Conservation (phyloP, 2,888 invertebrate genomes). For the Eumacrocentrus americanus region DNA sequence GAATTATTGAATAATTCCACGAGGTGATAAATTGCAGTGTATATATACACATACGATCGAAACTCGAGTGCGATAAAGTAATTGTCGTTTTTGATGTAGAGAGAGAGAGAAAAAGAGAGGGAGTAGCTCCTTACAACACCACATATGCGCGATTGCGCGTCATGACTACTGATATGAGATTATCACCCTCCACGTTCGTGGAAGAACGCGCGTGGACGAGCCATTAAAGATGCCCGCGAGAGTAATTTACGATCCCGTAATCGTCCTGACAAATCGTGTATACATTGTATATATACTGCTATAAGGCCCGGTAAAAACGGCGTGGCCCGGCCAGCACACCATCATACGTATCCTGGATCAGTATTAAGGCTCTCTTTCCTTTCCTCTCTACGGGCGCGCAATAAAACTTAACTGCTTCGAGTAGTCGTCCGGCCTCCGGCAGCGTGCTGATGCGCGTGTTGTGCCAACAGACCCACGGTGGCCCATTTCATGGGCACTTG, state of each 20-base stretch:
- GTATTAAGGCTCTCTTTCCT: slow-evolving; percentile 20
- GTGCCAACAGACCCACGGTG: slow-evolving; percentile 41
- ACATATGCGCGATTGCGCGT: not conserved
- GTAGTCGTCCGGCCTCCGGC: slow-evolving; percentile 35
- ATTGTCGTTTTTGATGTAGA: not conserved
- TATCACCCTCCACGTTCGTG: slow-evolving; percentile 1
- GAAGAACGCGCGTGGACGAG: slow-evolving; percentile 33
- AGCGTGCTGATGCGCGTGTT: slow-evolving; percentile 39
- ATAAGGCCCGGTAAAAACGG: slow-evolving; percentile 53
- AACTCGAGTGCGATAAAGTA: too few relatives aligned
- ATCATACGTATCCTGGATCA: not conserved
- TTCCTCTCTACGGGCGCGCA: slow-evolving; percentile 42
- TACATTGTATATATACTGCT: slow-evolving; percentile 57
- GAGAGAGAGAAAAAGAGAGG: not conserved
- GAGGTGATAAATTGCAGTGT: not conserved
- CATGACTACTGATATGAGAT: slow-evolving; percentile 11
- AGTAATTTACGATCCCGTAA: slow-evolving; percentile 56
- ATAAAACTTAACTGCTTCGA: slow-evolving; percentile 56
- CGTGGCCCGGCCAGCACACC: slow-evolving; percentile 31
- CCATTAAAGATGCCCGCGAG: slow-evolving; percentile 35
- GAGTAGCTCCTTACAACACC: not conserved
- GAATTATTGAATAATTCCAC: slow-evolving; percentile 8
- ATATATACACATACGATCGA: not conserved
- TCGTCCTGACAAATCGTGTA: slow-evolving; percentile 57
- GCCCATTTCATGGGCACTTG: slow-evolving; percentile 9